Evolutionary conservation across 2,888 invertebrate species (phyloP), one percentile per base, ranked within the genome.

Genomic region (Kryphioiulus occultus): DNA sequence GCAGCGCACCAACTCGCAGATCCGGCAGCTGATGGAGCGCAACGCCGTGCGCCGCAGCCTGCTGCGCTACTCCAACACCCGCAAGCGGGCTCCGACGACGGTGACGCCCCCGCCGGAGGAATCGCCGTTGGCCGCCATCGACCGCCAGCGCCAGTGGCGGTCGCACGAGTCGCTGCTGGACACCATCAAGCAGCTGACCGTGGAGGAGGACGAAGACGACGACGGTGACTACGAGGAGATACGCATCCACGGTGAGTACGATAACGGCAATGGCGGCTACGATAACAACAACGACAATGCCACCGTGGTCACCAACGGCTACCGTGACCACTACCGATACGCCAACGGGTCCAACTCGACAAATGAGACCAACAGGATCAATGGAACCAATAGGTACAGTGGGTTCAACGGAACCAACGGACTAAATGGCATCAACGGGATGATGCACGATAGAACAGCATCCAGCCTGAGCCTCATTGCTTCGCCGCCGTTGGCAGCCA

Each of bases 31-130:
- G 53, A 96, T 97, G 88, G 96, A 97, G 90, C 93, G 96, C 84
- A 97, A 97, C 91, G 96, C 96, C 0, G 92, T 97, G 22, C 93
- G 97, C 2, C 94, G 97, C 89, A 97, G 96, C 19, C 93, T 96
- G 87, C 94, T 96, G 89, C 94, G 95, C 89, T 90, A 89, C 85
- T 90, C 90, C 89, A 96, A 94, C 91, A 95, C 87, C 5, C 44
- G 32, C 22, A 87, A 78, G 47, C 86, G 85, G 85, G 3, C 35
- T 7, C 3, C 35, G 3, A 12, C 17, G 19, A 12, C 22, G 7
- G 78, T 1, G 26, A 26, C 22, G 22, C 26, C 22, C 44, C 39
- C 35, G 19, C 26, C 15, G 9, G 78, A 39, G 42, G 32, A 44
- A 5, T 3, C 68, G 9, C 68, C 68, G 22, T 22, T 26, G 12